Evolutionary conservation across 2,113 vertebrate genomes (phyloP).

Genomic region (Colinus virginianus): DNA sequence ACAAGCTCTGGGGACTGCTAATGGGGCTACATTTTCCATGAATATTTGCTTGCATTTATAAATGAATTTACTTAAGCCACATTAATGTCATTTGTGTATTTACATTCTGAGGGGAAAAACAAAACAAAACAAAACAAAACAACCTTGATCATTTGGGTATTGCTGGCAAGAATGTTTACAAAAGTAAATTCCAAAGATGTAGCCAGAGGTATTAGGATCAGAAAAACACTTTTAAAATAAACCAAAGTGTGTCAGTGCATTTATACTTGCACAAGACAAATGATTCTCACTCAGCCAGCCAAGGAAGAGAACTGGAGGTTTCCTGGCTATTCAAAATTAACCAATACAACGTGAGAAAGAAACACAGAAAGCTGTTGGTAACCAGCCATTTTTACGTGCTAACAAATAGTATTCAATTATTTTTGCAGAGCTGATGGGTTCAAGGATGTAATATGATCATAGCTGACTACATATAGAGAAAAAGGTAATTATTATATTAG

Average conservation of each 20-base stretch:
- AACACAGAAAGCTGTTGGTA: not conserved
- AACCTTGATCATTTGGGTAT: not conserved
- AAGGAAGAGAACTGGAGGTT: conserved; percentile 9
- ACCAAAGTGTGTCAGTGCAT: not conserved
- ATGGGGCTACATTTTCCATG: conserved; percentile 24
- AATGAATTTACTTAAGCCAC: conserved; percentile 40
- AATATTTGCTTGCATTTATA: conserved; percentile 52
- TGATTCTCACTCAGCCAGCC: not conserved
- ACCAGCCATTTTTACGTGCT: not conserved
- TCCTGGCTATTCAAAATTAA: not conserved
- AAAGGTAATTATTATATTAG: not conserved
- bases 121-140: not conserved
- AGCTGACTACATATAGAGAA: not conserved
- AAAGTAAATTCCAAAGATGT: conserved; percentile 52
- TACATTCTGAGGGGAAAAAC: not conserved
- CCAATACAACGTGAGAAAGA: not conserved
- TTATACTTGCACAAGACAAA: conserved; percentile 36
- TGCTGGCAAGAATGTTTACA: conserved; percentile 27
- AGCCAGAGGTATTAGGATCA: conserved; percentile 34
- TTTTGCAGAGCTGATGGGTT: not conserved
- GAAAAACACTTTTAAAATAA: conserved; percentile 35
- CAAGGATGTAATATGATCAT: not conserved
- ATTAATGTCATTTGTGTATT: conserved; percentile 34
- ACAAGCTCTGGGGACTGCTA: not conserved
- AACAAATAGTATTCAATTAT: not conserved